Base-by-base conservation (phyloP, 2,888 invertebrate species). In the Psylliodes chrysocephalus region DNA sequence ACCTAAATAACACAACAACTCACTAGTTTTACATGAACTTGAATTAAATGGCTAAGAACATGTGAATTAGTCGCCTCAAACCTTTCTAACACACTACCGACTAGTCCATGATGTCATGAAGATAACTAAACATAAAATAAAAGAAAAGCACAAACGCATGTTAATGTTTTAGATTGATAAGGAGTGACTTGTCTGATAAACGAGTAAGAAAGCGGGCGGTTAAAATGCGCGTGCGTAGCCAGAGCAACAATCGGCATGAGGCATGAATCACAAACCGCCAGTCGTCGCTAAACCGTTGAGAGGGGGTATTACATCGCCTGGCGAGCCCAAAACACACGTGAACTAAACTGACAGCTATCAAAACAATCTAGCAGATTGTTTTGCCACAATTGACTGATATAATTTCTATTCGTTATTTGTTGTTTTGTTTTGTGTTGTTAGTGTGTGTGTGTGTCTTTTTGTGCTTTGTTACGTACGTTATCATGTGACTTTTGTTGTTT, bases 181-280 rank as follows among this genome's bases (percentile, higher is more conserved):
- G 67, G 61, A 68, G 56, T 63, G 70, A 68, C 70, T 71, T 73
- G 18, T 17, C 14, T 35, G 68, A 73, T 74, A 75, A 64, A 57
- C n/a, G n/a, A n/a, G n/a, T n/a, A n/a, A n/a, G n/a, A n/a, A n/a
- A n/a, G n/a, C n/a, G n/a, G n/a, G 64, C 56, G 70, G 66, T 47
- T 60, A 55, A 51, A 61, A 35, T 51, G 63, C 65, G 54, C 57
- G 62, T 71, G 72, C 74, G 73, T 66, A 61, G 70, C 71, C 69
- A 51, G 61, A 77, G 54, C 73, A 73, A 79, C 75, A 77, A 72
- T 71, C 75, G 67, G 68, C 64, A 73, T 73, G 75, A 56, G 47
- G 47, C 56, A 64, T 64, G 64, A 64, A 51, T 64, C 64, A 64
- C 25, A 54, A 61, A 54, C 56, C 56, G 73, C 66, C 77, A 76